These are phyloP conservation scores for Pseudomyrmex concolor DNA, from an alignment of 1,140 invertebrate species.

Conservation along the genomic window DNA sequence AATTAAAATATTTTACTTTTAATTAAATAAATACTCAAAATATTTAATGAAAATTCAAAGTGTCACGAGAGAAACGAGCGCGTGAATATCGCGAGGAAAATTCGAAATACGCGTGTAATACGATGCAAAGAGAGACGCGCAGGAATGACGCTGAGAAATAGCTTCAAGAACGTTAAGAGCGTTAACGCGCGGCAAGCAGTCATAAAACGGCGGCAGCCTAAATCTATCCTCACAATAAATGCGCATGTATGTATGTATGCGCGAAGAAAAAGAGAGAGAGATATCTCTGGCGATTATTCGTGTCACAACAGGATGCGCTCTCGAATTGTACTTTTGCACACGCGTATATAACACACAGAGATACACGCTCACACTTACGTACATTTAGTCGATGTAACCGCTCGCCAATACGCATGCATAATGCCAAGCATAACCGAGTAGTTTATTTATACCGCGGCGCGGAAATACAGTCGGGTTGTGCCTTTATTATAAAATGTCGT, in stretches of 20 bases:
- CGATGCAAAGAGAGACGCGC: neutral
- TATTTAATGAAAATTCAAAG: too few relatives aligned
- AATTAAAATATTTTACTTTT: too few relatives aligned
- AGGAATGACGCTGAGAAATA: neutral
- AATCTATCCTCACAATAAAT: conserved; percentile 11
- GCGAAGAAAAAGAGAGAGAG: too few relatives aligned
- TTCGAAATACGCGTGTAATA: neutral
- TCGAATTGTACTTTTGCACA: conserved; percentile 5
- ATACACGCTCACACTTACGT: conserved; percentile 4
- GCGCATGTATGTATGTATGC: neutral
- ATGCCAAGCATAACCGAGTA: conserved; percentile 80
- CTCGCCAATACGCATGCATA: conserved; percentile 79
- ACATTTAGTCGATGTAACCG: conserved; percentile 54
- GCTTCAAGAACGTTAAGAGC: neutral
- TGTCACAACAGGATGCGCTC: conserved; percentile 15
- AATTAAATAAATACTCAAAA: too few relatives aligned
- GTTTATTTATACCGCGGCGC: conserved; percentile 81
- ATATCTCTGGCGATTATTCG: conserved; percentile 18
- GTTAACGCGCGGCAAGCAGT: conserved; percentile 8
- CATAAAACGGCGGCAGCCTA: conserved; percentile 6
- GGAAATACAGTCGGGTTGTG: conserved; percentile 77
- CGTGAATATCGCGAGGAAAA: neutral
- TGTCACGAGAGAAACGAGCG: too few relatives aligned
- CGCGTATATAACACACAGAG: too few relatives aligned
- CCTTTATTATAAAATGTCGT: conserved; percentile 81